Conservation (phyloP, 2,888 invertebrate species). For the Lithophane ornitopus region DNA sequence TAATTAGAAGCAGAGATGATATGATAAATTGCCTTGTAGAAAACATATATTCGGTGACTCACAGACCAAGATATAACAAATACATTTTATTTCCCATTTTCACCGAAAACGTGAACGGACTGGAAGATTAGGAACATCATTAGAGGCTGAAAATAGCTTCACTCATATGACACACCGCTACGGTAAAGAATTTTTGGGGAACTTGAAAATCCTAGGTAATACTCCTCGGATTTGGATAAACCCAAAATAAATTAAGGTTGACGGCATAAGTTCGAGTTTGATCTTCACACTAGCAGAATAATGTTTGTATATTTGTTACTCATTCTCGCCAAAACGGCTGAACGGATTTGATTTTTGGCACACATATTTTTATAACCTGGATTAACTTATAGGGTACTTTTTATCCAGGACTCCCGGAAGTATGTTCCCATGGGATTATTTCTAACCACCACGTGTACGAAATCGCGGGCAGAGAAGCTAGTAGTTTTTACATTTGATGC, state of each 20-base stretch:
- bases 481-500: background rate
- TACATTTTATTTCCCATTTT: slow-evolving; percentile 29
- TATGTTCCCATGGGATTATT: background rate
- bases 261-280: background rate
- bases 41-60: slow-evolving; percentile 8
- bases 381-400: background rate
- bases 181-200: slow-evolving; percentile 1
- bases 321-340: background rate
- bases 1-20: too few relatives aligned
- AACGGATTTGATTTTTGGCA: background rate
- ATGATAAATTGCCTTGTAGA: background rate
- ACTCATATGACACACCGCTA: background rate
- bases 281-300: background rate
- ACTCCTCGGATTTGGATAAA: slow-evolving; percentile 16
- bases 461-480: background rate
- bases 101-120: slow-evolving; percentile 23
- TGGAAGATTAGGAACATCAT: slow-evolving; percentile 21
- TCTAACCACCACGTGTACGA: background rate
- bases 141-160: slow-evolving; percentile 14
- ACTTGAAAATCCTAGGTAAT: slow-evolving; percentile 28
- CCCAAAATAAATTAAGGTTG: slow-evolving; percentile 30
- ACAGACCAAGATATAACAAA: slow-evolving; percentile 1
- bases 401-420: background rate
- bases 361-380: too few relatives aligned
- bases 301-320: background rate